Evolutionary conservation across 2,888 invertebrate genomes (phyloP), one percentile per base, ranked within the genome.

Genomic region (Drosophila koepferae): DNA sequence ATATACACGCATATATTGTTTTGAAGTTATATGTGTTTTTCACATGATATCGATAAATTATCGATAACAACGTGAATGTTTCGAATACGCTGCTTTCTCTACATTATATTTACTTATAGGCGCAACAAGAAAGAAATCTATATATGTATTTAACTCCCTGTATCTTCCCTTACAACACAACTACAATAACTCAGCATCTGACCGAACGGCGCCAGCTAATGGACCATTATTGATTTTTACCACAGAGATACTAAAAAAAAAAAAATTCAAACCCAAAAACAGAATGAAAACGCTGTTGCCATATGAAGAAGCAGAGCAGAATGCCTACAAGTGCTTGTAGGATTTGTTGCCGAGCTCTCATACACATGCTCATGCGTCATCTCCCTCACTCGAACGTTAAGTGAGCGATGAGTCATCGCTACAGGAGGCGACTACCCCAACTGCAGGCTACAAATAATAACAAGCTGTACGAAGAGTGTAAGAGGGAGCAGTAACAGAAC

Each of bases 191-290:
- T 28, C 16, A 34, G 46, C 41, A 63, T 38, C 43, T 60, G 62
- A 8, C 38, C 44, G 54, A 36, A 20, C 46, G 46, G 40, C 63
- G 53, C 63, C 71, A 41, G 28, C 51, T 10, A 38, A 54, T 75
- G 80, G 72, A 78, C 78, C 78, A 23, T 60, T 78, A 78, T 78
- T 61, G 78, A 78, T 78, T 78, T 80, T 80, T 78, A 63, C 40
- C 18, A 62, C 51, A 40, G 51, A 49, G 51, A 49, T 46, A 23
- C 36, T 28, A 23, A 14, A 38, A 46, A 58, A 18, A n/a, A 14
- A 8, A 28, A 28, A 28, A 28, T 28, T 6, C 28, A 28, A 28
- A 28, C 6, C 5, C 28, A n/a, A 28, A 12, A 34, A 16, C 18
- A 20, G 41, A 60, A 41, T 23, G 10, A 34, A 59, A 18, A 36